Conservation (phyloP, 1,140 invertebrate genomes). For the Oscheius sp. region DNA sequence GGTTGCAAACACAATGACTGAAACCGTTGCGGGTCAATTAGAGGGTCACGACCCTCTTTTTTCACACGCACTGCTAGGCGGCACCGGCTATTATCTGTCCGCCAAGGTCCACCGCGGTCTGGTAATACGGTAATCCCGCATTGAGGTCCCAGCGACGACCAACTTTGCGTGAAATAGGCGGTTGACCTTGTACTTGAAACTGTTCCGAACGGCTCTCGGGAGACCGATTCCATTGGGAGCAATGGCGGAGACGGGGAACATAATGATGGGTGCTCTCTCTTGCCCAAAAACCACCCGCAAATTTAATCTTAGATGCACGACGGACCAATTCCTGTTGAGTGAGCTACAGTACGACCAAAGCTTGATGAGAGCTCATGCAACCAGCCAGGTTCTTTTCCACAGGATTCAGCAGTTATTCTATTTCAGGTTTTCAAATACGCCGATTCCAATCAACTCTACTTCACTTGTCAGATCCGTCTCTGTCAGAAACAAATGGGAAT, state of each 20-base stretch:
- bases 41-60: no score
- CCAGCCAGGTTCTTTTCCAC: conserved; percentile 46
- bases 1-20: no score
- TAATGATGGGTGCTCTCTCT: no score
- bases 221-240: no score
- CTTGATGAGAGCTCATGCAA: conserved; percentile 54
- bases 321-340: conserved; percentile 48
- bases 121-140: background rate
- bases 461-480: conserved; percentile 59
- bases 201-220: no score
- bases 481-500: conserved; percentile 61
- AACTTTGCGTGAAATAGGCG: background rate
- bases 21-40: background rate
- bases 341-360: conserved; percentile 50
- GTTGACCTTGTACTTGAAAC: conserved; percentile 1
- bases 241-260: no score
- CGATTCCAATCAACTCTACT: conserved; percentile 59
- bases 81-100: no score
- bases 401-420: background rate
- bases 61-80: no score
- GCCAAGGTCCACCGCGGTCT: background rate
- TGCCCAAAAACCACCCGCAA: no score
- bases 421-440: conserved; percentile 55
- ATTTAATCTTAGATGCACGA: conserved; percentile 48
- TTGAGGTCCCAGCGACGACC: background rate